A percentile compares a stretch with the other conserved stretches of the same genome.
These are phyloP conservation scores for Drosophila pegasa DNA, from an alignment of 2,888 invertebrate species.

Conservation along the genomic window DNA sequence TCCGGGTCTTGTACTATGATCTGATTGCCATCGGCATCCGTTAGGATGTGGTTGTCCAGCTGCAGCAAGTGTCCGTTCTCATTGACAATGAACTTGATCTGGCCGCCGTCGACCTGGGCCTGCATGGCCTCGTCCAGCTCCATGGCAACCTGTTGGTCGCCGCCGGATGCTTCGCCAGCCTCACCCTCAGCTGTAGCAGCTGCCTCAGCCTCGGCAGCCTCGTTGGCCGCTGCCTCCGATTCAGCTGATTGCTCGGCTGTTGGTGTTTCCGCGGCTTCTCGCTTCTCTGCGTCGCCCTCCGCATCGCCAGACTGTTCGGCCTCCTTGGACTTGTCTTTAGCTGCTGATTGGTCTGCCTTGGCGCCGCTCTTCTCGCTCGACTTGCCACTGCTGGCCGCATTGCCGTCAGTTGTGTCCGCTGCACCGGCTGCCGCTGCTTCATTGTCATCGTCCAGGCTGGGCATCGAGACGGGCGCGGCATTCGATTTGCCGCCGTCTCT, in stretches of 20 bases:
- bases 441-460: constrained; percentile 85
- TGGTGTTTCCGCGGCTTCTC: constrained; percentile 43
- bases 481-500: constrained; percentile 49
- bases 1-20: constrained; percentile 85
- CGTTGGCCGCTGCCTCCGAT: constrained; percentile 48
- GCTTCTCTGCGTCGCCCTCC: constrained; percentile 42
- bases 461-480: constrained; percentile 84
- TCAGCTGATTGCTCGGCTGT: constrained; percentile 58
- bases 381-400: constrained; percentile 37
- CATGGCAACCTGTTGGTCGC: constrained; percentile 84
- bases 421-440: constrained; percentile 70
- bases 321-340: constrained; percentile 46
- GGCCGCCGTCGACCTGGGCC: constrained; percentile 84
- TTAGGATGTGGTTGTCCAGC: constrained; percentile 85
- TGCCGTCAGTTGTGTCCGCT: constrained; percentile 52
- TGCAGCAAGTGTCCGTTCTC: constrained; percentile 85
- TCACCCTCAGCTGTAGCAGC: constrained; percentile 56
- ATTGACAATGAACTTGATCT: constrained; percentile 85
- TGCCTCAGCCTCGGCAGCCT: constrained; percentile 59
- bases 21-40: constrained; percentile 85
- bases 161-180: constrained; percentile 52
- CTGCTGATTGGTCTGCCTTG: constrained; percentile 46
- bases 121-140: constrained; percentile 85
- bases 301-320: constrained; percentile 29
- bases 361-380: constrained; percentile 32